Evolutionary conservation across 1,140 invertebrate genomes (phyloP).

Genomic region (Drosophila pachea): DNA sequence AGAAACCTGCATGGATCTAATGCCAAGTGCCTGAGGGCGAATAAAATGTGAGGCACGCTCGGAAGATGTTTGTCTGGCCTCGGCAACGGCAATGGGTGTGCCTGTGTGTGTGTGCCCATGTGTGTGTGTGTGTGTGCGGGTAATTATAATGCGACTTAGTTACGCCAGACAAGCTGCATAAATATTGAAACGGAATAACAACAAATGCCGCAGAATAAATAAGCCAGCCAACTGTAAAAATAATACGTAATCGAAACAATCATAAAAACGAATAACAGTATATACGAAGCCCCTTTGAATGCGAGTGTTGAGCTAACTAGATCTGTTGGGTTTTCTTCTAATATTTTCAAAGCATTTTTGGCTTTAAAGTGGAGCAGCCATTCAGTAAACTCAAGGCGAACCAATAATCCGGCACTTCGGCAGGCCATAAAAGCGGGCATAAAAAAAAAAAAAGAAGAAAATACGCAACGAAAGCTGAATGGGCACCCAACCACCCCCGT

Average conservation of each 20-base stretch:
- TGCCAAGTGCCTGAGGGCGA: constrained; percentile 42
- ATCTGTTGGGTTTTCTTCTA: background rate
- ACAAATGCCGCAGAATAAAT: constrained; percentile 65
- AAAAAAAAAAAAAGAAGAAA: too few relatives aligned
- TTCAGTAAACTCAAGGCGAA: constrained; percentile 53
- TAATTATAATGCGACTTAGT: constrained; percentile 72
- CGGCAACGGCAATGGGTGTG: too few relatives aligned
- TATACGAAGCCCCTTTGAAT: constrained; percentile 17
- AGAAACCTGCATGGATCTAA: constrained; percentile 22
- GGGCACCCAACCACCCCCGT: constrained; percentile 37
- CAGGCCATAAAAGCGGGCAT: constrained; percentile 66
- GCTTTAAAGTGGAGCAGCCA: too few relatives aligned
- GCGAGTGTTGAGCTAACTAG: too few relatives aligned
- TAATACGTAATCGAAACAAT: constrained; percentile 61
- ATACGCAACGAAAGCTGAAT: constrained; percentile 72
- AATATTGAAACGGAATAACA: constrained; percentile 77
- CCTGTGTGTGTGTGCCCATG: too few relatives aligned
- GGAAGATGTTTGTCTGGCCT: background rate
- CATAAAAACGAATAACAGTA: constrained; percentile 8
- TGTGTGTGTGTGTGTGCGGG: constrained; percentile 33
- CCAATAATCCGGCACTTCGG: constrained; percentile 59
- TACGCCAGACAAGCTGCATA: constrained; percentile 75
- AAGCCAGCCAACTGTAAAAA: constrained; percentile 70
- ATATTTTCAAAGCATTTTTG: too few relatives aligned
- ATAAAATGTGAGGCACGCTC: constrained; percentile 42